phyloP scores from a whole-genome alignment of 1,140 invertebrate species.

The Papilio machaon region DNA sequence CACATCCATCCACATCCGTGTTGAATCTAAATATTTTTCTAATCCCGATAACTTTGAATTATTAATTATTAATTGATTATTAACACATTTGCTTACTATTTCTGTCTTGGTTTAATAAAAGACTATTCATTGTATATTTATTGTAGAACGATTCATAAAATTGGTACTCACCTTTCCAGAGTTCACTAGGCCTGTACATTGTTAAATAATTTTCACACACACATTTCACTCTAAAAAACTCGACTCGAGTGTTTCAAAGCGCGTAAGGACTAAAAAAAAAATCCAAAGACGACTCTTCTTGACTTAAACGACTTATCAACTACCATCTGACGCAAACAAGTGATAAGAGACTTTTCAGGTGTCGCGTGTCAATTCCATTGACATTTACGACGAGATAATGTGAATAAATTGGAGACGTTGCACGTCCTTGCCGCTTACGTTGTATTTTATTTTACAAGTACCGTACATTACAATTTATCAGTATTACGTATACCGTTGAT shows the following conservation, averaged over 20 bases:
- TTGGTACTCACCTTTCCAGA: conserved; percentile 50
- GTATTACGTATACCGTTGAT: conserved; percentile 1
- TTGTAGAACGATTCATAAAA: background rate
- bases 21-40: no score
- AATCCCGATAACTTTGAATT: no score
- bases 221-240: conserved; percentile 36
- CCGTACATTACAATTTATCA: conserved; percentile 4
- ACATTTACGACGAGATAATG: conserved; percentile 35
- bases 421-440: conserved; percentile 2
- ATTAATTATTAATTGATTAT: no score
- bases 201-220: conserved; percentile 45
- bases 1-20: no score
- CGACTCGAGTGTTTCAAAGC: conserved; percentile 30
- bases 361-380: conserved; percentile 48
- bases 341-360: conserved; percentile 51
- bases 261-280: conserved; percentile 45
- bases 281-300: conserved; percentile 44
- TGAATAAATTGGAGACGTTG: conserved; percentile 26
- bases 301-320: conserved; percentile 49
- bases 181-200: conserved; percentile 50
- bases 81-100: no score
- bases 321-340: conserved; percentile 50
- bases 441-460: background rate
- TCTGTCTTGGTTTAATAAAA: no score
- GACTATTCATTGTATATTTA: background rate